Conservation (phyloP, 2,113 vertebrate species). For the Sinocyclocheilus anophthalmus region DNA sequence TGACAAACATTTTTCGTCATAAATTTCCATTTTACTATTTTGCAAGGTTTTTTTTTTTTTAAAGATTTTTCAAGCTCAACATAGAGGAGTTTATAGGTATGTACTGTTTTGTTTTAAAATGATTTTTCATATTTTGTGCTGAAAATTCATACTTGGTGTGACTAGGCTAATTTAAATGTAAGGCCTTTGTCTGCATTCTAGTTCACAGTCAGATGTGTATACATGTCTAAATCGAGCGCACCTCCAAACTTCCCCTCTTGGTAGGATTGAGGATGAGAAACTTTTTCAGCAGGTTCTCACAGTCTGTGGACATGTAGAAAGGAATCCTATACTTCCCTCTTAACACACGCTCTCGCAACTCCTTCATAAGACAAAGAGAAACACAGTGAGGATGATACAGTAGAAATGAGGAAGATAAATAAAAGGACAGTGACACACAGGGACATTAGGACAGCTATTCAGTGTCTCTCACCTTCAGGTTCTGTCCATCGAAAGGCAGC, state of each 20-base stretch:
- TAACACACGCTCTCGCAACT: slow-evolving; percentile 87
- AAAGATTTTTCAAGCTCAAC: background rate
- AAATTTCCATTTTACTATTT: no score
- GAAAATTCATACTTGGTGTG: background rate
- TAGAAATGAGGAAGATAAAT: no score
- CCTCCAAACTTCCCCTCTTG: slow-evolving; percentile 92
- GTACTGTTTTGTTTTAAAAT: background rate
- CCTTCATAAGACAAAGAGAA: slow-evolving; percentile 65
- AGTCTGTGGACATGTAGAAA: slow-evolving; percentile 96
- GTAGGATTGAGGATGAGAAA: slow-evolving; percentile 92
- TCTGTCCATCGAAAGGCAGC: slow-evolving; percentile 91
- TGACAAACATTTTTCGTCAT: no score
- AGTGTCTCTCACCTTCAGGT: slow-evolving; percentile 82
- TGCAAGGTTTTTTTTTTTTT: no score
- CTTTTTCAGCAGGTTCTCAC: slow-evolving; percentile 92
- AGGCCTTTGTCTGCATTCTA: background rate
- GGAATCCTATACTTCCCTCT: slow-evolving; percentile 92
- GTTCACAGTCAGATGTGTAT: background rate
- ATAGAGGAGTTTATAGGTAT: background rate
- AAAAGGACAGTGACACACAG: slow-evolving; percentile 19
- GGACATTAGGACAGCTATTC: background rate
- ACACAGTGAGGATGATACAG: background rate
- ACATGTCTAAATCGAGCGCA: slow-evolving; percentile 55
- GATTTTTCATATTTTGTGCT: background rate
- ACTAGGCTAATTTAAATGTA: background rate